Percentiles rank a stretch among this genome's conserved stretches.
These are phyloP conservation scores for Trematocara marginatum DNA, from an alignment of 2,113 vertebrate species.

Conservation along the genomic window DNA sequence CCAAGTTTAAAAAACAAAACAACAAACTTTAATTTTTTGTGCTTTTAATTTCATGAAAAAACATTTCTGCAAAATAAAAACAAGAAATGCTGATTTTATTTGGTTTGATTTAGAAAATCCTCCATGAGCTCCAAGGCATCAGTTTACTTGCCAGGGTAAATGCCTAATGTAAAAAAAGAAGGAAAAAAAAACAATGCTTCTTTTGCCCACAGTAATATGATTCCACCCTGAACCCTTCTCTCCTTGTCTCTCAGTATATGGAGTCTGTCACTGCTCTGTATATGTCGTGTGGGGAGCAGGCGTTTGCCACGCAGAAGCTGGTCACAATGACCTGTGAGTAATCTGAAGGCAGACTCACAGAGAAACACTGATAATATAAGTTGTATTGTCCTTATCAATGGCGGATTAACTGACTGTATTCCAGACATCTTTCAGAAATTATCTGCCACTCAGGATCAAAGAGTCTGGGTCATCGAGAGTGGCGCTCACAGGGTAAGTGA, in stretches of 20 bases:
- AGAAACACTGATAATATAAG: background rate
- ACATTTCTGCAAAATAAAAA: background rate
- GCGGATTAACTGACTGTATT: background rate
- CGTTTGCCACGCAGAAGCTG: conserved; percentile 75
- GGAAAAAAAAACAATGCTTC: accelerated
- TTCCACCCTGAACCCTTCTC: background rate
- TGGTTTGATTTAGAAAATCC: conserved; percentile 56
- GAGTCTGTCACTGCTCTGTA: conserved; percentile 73
- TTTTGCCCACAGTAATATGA: background rate
- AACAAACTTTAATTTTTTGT: accelerated
- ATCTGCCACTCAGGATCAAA: conserved; percentile 75
- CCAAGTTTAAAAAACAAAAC: background rate
- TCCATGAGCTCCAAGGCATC: conserved; percentile 70
- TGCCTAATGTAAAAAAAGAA: background rate
- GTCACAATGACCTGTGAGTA: conserved; percentile 84
- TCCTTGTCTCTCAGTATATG: conserved; percentile 69
- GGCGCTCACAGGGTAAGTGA: conserved; percentile 77
- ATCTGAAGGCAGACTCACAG: background rate
- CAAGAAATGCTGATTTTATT: background rate
- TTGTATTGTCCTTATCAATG: background rate
- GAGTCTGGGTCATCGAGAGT: conserved; percentile 74
- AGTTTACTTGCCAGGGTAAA: conserved; percentile 69
- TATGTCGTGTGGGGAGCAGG: conserved; percentile 70
- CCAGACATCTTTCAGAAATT: conserved; percentile 88
- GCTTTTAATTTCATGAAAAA: background rate